Evolutionary conservation across 2,113 vertebrate species (phyloP).

Genomic region (Alligator sinensis): DNA sequence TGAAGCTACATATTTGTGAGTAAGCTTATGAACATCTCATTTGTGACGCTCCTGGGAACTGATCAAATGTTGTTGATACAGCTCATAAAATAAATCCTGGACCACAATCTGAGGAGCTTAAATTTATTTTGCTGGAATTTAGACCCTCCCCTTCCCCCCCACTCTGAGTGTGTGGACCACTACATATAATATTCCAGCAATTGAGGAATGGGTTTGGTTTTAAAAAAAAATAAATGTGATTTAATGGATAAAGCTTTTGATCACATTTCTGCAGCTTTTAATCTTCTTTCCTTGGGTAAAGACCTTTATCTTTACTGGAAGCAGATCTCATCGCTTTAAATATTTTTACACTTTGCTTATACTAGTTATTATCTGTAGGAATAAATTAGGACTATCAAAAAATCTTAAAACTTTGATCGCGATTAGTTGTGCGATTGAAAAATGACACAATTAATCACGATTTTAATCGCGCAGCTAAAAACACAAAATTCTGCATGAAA

Average conservation of each 20-base stretch:
- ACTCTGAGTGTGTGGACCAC: not conserved
- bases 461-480: too few species aligned
- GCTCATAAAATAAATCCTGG: not conserved
- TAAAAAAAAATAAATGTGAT: not conserved
- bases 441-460: too few species aligned
- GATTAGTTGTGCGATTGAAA: too few species aligned
- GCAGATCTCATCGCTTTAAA: not conserved
- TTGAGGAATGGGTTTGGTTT: not conserved
- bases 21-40: not conserved
- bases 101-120: not conserved
- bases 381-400: not conserved
- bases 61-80: not conserved
- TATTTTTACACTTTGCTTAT: not conserved
- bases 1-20: fast-evolving
- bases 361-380: not conserved
- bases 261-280: not conserved
- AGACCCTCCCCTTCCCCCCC: not conserved
- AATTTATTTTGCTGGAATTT: not conserved
- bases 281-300: not conserved
- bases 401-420: too few species aligned
- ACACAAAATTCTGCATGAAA: too few species aligned
- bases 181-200: not conserved
- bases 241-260: not conserved
- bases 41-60: not conserved
- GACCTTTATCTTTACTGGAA: not conserved